Conservation (phyloP, 2,888 invertebrate genomes). For the Lysandra bellargus region DNA sequence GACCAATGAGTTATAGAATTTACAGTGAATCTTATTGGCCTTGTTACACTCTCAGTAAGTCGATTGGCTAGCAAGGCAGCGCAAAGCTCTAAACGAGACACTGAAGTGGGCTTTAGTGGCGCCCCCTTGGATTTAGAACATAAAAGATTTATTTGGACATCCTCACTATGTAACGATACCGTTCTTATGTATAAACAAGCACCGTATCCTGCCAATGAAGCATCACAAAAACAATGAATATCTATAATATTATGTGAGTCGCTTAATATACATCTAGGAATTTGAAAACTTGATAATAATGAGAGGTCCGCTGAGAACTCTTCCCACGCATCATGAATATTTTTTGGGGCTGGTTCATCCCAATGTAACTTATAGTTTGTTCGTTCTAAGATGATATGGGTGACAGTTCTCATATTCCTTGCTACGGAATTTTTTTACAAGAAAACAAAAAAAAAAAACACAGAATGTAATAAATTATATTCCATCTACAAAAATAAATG, state of each 20-base stretch:
- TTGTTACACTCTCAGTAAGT: not conserved
- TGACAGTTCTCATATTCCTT: too few relatives aligned
- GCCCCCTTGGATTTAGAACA: slow-evolving; percentile 35
- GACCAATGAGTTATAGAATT: slow-evolving; percentile 35
- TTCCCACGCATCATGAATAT: slow-evolving; percentile 32
- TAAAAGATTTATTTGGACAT: slow-evolving; percentile 31
- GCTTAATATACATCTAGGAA: slow-evolving; percentile 34
- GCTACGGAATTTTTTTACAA: too few relatives aligned
- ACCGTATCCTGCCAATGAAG: slow-evolving; percentile 37
- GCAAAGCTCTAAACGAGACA: slow-evolving; percentile 39
- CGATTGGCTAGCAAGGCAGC: slow-evolving; percentile 30
- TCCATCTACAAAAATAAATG: too few relatives aligned
- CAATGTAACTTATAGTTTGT: slow-evolving; percentile 39
- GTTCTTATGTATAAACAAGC: slow-evolving; percentile 37
- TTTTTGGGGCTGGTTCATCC: slow-evolving; percentile 37
- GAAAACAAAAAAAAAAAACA: too few relatives aligned
- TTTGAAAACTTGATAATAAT: slow-evolving; percentile 25
- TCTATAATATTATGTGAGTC: slow-evolving; percentile 33
- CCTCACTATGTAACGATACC: not conserved
- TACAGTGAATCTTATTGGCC: slow-evolving; percentile 11
- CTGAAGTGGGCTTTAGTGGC: slow-evolving; percentile 33
- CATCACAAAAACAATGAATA: slow-evolving; percentile 39
- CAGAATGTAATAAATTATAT: too few relatives aligned
- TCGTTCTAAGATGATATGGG: too few relatives aligned
- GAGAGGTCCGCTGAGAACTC: not conserved